Evolutionary conservation across 2,113 vertebrate genomes (phyloP).

Genomic region (Penelope pileata): DNA sequence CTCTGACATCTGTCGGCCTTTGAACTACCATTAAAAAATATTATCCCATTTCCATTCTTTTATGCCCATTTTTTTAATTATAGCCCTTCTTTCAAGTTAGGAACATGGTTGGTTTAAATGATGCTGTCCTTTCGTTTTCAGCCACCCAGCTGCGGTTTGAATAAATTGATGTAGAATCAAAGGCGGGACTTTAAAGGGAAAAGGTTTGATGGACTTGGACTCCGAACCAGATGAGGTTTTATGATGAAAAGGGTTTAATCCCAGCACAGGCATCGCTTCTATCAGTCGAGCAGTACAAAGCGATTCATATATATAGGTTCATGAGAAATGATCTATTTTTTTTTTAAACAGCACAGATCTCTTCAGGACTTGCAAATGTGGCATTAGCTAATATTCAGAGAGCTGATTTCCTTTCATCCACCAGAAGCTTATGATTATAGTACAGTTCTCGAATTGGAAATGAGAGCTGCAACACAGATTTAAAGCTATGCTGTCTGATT

Average conservation of each 20-base stretch:
- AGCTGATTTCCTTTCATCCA: constrained; percentile 91
- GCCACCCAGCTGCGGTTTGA: constrained; percentile 95
- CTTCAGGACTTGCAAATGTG: constrained; percentile 98
- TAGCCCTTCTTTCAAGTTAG: constrained; percentile 89
- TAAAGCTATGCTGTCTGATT: constrained; percentile 87
- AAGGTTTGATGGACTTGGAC: constrained; percentile 97
- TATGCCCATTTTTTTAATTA: constrained; percentile 98
- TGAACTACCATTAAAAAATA: constrained; percentile 90
- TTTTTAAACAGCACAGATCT: constrained; percentile 85
- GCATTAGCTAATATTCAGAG: constrained; percentile 97
- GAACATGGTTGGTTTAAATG: constrained; percentile 89
- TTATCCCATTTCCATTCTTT: constrained; percentile 91
- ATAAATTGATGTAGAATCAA: constrained; percentile 97
- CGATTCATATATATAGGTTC: constrained; percentile 88
- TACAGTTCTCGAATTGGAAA: constrained; percentile 93
- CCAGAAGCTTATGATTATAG: constrained; percentile 91
- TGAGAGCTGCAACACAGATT: constrained; percentile 87
- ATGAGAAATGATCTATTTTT: constrained; percentile 85
- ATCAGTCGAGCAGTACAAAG: constrained; percentile 94
- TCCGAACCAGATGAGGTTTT: constrained; percentile 98
- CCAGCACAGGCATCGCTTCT: constrained; percentile 94
- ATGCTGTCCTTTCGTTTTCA: constrained; percentile 88
- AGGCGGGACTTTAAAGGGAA: constrained; percentile 96
- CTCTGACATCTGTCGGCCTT: constrained; percentile 93
- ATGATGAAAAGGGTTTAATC: constrained; percentile 99